phyloP scores from a whole-genome alignment of 1,140 invertebrate genomes.

The Melipona quadrifasciata region DNA sequence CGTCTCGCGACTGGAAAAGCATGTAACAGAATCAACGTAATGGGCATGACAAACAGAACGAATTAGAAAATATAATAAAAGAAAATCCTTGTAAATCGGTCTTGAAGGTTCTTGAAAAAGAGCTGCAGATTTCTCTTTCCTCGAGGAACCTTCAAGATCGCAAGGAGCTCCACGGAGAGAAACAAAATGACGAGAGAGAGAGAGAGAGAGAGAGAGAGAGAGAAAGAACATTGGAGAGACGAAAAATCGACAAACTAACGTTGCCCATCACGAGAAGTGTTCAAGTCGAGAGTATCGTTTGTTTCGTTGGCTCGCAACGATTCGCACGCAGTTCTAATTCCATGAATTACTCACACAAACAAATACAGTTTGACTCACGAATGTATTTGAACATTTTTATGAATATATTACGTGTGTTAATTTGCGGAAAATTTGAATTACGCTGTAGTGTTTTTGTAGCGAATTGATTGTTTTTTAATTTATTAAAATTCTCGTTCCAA shows the following conservation, averaged over 20 bases:
- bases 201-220: not conserved
- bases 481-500: no score
- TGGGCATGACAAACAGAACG: not conserved
- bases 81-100: not conserved
- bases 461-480: no score
- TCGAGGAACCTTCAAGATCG: not conserved
- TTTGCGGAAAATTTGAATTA: not conserved
- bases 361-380: not conserved
- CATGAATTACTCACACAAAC: not conserved
- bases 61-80: not conserved
- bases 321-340: constrained; percentile 68
- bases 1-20: constrained; percentile 1
- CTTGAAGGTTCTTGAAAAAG: not conserved
- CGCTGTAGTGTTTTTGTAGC: no score
- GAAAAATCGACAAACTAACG: constrained; percentile 1
- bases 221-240: not conserved
- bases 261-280: constrained; percentile 17
- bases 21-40: not conserved
- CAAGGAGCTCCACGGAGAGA: not conserved
- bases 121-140: not conserved
- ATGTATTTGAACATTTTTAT: not conserved
- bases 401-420: not conserved
- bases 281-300: constrained; percentile 52
- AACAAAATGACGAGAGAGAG: not conserved
- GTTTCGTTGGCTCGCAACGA: constrained; percentile 76